A percentile compares a stretch with the other conserved stretches of the same genome.
Conservation (phyloP, 2,113 vertebrate species). For the Motacilla tschutschensis region DNA sequence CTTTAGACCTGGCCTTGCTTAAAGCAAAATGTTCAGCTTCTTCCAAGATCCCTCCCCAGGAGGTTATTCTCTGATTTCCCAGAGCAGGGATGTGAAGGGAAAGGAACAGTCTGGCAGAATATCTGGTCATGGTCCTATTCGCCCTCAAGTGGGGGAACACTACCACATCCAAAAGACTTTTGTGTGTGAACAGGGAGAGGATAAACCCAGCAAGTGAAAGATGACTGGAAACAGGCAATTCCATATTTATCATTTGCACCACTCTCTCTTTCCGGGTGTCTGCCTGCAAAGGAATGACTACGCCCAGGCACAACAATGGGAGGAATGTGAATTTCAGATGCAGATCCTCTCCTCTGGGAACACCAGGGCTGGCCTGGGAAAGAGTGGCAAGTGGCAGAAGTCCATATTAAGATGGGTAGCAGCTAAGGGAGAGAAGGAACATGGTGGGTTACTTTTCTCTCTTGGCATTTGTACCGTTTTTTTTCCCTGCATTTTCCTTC, state of each 20-base stretch:
- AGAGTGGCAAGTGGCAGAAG: not conserved
- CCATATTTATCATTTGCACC: not conserved
- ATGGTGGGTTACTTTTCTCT: not conserved
- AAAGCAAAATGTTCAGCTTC: not conserved
- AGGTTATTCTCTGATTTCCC: not conserved
- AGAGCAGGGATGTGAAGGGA: not conserved
- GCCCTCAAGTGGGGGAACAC: rapidly evolving
- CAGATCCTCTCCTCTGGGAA: not conserved
- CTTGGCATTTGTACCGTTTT: not conserved
- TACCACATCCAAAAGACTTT: not conserved
- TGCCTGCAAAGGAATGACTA: not conserved
- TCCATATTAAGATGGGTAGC: not conserved
- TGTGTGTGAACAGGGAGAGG: not conserved
- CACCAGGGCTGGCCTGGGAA: not conserved
- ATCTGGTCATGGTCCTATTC: not conserved
- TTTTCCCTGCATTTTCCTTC: not conserved
- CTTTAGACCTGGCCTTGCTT: not conserved
- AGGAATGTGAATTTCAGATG: not conserved
- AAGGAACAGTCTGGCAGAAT: not conserved
- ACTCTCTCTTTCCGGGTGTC: not conserved
- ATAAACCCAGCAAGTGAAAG: not conserved
- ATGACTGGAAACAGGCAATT: not conserved
- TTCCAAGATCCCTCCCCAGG: not conserved
- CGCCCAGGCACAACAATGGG: not conserved
- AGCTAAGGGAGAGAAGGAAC: not conserved